Percentiles rank a stretch among this genome's conserved stretches.
Evolutionary conservation across 2,797 vertebrate species (phyloP).

Genomic region (Xyrichtys novacula): DNA sequence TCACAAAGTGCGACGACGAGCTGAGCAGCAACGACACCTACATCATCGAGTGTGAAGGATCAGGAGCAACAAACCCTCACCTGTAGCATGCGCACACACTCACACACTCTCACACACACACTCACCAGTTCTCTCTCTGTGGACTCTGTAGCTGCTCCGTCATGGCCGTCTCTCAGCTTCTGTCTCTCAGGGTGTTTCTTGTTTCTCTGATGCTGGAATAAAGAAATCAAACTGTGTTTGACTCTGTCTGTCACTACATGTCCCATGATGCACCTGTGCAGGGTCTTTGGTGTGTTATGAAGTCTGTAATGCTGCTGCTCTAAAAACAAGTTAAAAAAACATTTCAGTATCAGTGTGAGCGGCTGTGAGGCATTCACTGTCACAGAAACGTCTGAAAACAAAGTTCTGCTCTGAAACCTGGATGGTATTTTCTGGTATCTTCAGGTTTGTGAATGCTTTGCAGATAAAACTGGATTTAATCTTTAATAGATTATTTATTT

Average conservation of each 20-base stretch:
- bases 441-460: no score
- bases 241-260: not conserved
- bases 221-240: conserved; percentile 25
- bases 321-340: no score
- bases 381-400: no score
- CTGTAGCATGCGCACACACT: conserved; percentile 69
- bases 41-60: conserved; percentile 95
- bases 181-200: conserved; percentile 84
- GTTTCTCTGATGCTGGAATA: conserved; percentile 79
- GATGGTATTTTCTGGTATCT: no score
- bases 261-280: conserved; percentile 1
- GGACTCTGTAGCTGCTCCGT: conserved; percentile 53
- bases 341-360: no score
- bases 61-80: conserved; percentile 86
- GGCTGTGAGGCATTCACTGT: no score
- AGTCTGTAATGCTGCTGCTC: no score
- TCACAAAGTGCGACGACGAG: conserved; percentile 90
- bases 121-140: conserved; percentile 9
- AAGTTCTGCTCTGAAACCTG: no score
- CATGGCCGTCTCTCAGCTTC: conserved; percentile 65
- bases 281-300: not conserved
- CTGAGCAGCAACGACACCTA: conserved; percentile 84
- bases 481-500: no score
- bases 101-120: conserved; percentile 12
- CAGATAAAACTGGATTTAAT: no score